Percentiles rank a stretch among this genome's conserved stretches.
Conservation (phyloP, 37 sponge, comb jelly and placozoan genomes). For the Bolinopsis microptera region DNA sequence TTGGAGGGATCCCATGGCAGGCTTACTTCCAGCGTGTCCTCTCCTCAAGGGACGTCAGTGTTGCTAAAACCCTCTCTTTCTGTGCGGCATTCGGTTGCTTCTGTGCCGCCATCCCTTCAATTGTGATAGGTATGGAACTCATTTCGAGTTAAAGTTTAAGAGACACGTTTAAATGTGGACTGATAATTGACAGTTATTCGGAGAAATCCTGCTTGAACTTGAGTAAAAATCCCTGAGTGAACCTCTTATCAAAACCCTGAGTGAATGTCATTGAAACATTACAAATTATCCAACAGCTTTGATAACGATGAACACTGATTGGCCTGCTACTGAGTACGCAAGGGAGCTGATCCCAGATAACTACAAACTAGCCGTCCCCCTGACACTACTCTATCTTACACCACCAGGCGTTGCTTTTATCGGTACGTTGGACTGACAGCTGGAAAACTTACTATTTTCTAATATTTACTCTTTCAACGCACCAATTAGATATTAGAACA, state of each 20-base stretch:
- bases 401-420: constrained; percentile 55
- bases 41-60: not conserved
- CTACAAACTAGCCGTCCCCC: constrained; percentile 57
- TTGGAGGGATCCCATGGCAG: constrained; percentile 62
- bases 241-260: no score
- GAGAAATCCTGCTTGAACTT: no score
- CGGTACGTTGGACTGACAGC: no score
- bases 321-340: not conserved
- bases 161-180: no score
- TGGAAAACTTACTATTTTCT: no score
- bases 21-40: constrained; percentile 61
- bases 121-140: constrained; percentile 28
- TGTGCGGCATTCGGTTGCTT: constrained; percentile 33
- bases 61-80: constrained; percentile 38
- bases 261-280: no score
- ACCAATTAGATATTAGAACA: no score
- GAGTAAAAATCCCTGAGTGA: no score
- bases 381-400: constrained; percentile 10
- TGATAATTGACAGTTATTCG: no score
- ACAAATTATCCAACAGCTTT: no score
- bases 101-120: constrained; percentile 45
- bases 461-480: no score
- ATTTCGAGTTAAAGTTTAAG: no score
- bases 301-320: constrained; percentile 57
- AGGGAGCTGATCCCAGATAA: not conserved